phyloP scores from a whole-genome alignment of 1,140 invertebrate genomes.

The Macrobrachium nipponense region DNA sequence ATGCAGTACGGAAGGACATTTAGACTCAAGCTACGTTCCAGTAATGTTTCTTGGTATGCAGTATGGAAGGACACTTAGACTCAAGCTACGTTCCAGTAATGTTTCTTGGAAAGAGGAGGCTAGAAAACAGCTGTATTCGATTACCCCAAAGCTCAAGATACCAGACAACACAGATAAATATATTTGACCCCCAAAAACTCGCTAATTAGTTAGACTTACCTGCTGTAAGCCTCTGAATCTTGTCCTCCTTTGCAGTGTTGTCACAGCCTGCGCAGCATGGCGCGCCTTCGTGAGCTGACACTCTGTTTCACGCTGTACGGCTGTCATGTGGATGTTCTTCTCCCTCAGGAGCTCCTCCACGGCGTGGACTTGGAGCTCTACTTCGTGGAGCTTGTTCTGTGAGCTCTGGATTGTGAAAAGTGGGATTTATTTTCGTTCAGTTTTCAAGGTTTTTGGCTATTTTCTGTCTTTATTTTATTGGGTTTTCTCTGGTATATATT shows the following conservation, averaged over 20 bases:
- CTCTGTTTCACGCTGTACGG: slow-evolving; percentile 44
- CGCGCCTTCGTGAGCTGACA: slow-evolving; percentile 28
- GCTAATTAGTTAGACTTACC: neutral
- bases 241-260: slow-evolving; percentile 25
- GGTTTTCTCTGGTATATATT: too few species aligned
- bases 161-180: neutral
- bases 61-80: too few species aligned
- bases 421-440: neutral
- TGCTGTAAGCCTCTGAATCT: slow-evolving; percentile 15
- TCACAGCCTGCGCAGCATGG: slow-evolving; percentile 28
- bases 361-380: slow-evolving; percentile 41
- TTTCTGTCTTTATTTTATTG: too few species aligned
- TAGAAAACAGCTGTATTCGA: too few species aligned
- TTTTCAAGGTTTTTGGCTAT: too few species aligned
- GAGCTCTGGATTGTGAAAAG: slow-evolving; percentile 6
- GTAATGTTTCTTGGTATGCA: too few species aligned
- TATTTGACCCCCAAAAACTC: neutral
- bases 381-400: slow-evolving; percentile 29
- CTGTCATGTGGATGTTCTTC: slow-evolving; percentile 46
- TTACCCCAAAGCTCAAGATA: too few species aligned
- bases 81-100: too few species aligned
- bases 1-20: too few species aligned
- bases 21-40: too few species aligned
- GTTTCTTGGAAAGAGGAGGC: too few species aligned
- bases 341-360: slow-evolving; percentile 50